A percentile compares a stretch with the other conserved stretches of the same genome.
phyloP scores from a whole-genome alignment of 2,113 vertebrate genomes.

The Suncus etruscus region DNA sequence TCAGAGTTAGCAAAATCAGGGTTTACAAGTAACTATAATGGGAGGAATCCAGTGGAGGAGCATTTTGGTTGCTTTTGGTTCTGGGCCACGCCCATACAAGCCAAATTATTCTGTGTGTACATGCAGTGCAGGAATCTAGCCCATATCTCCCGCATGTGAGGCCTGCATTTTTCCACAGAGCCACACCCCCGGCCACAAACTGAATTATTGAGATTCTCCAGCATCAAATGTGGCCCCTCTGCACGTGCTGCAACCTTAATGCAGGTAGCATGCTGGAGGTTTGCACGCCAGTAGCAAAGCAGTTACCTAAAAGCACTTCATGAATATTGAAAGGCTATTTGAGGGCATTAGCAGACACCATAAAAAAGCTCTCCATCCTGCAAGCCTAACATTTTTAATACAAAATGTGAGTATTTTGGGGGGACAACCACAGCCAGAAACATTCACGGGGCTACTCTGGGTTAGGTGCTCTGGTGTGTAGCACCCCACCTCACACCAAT shows the following conservation, averaged over 20 bases:
- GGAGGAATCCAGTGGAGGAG: background rate
- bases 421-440: too few relatives aligned
- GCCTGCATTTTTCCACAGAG: too few relatives aligned
- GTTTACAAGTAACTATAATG: background rate
- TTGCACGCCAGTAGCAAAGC: background rate
- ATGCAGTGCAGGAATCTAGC: too few relatives aligned
- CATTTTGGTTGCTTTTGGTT: too few relatives aligned
- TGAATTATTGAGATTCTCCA: conserved; percentile 41
- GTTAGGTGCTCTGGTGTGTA: too few relatives aligned
- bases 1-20: background rate
- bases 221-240: conserved; percentile 11
- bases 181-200: background rate
- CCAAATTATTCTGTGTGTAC: background rate
- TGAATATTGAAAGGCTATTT: conserved; percentile 44
- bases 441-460: too few relatives aligned
- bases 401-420: background rate
- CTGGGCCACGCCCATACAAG: background rate
- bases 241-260: conserved; percentile 23
- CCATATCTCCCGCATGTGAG: too few relatives aligned
- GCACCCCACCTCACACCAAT: too few relatives aligned
- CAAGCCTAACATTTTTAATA: background rate
- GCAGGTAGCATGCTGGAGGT: conserved; percentile 45
- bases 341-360: background rate
- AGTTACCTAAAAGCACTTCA: conserved; percentile 55
- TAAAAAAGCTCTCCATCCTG: background rate